Conservation (phyloP, 2,888 invertebrate species). For the Diaphora mendica region DNA sequence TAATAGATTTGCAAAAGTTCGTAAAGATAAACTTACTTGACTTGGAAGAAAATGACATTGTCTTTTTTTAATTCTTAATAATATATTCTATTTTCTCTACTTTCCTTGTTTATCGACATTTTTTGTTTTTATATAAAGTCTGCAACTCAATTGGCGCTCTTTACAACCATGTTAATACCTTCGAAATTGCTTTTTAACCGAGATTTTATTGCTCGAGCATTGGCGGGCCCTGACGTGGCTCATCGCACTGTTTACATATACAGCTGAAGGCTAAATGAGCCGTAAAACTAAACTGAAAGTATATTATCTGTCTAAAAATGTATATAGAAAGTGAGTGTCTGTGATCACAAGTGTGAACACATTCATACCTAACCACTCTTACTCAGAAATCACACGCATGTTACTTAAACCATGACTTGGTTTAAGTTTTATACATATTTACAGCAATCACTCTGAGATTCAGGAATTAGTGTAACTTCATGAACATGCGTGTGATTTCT, state of each 20-base stretch:
- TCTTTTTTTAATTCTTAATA: neutral
- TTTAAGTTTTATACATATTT: neutral
- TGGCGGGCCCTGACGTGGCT: conserved; percentile 24
- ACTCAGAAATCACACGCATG: neutral
- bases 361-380: neutral
- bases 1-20: too few species aligned
- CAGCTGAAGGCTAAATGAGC: conserved; percentile 15
- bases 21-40: neutral
- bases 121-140: neutral
- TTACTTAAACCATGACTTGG: neutral
- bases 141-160: conserved; percentile 26
- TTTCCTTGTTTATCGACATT: neutral
- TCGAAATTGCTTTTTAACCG: conserved; percentile 29
- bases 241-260: conserved; percentile 20
- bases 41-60: neutral
- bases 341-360: neutral
- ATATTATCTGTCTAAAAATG: conserved; percentile 13
- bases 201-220: conserved; percentile 29
- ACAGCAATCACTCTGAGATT: neutral
- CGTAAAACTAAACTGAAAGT: conserved; percentile 25
- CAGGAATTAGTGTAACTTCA: neutral
- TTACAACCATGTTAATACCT: conserved; percentile 38
- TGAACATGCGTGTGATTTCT: neutral
- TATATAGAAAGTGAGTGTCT: conserved; percentile 22
- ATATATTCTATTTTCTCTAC: neutral